A percentile compares a stretch with the other conserved stretches of the same genome.
Evolutionary conservation across 2,797 vertebrate genomes (phyloP).

Genomic region (Hippocampus kuda): DNA sequence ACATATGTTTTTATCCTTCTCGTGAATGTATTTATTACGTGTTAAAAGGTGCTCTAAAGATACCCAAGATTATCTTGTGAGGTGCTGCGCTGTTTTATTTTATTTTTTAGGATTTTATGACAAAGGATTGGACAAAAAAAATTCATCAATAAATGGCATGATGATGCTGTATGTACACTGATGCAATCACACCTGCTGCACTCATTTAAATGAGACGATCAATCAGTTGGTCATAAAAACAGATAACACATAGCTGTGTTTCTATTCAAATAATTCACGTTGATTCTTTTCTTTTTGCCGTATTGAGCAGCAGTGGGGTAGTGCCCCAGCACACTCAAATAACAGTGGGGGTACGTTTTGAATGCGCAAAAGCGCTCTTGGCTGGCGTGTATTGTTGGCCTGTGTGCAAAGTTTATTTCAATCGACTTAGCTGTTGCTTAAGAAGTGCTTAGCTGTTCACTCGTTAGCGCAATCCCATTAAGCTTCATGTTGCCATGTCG

Average conservation of each 20-base stretch:
- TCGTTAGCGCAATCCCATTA: background rate
- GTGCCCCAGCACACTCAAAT: no score
- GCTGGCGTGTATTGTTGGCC: background rate
- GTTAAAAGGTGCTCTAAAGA: conserved; percentile 17
- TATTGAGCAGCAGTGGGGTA: no score
- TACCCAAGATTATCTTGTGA: background rate
- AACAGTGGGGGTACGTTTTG: no score
- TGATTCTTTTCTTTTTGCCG: no score
- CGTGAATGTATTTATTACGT: conserved; percentile 57
- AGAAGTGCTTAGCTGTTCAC: background rate
- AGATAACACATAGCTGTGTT: no score
- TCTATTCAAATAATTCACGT: no score
- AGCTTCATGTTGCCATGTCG: background rate
- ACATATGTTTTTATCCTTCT: background rate
- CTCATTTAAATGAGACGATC: conserved; percentile 39
- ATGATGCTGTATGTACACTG: conserved; percentile 14
- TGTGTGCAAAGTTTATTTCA: background rate
- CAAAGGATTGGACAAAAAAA: conserved; percentile 17
- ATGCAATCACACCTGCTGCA: conserved; percentile 41
- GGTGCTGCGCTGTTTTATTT: conserved; percentile 19
- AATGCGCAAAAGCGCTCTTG: no score
- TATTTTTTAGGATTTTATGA: conserved; percentile 10
- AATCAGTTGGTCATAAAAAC: background rate
- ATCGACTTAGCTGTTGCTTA: no score
- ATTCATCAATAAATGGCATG: conserved; percentile 5